These are phyloP conservation scores for Tetramorium alpestre DNA, from an alignment of 1,140 invertebrate genomes.

Conservation along the genomic window DNA sequence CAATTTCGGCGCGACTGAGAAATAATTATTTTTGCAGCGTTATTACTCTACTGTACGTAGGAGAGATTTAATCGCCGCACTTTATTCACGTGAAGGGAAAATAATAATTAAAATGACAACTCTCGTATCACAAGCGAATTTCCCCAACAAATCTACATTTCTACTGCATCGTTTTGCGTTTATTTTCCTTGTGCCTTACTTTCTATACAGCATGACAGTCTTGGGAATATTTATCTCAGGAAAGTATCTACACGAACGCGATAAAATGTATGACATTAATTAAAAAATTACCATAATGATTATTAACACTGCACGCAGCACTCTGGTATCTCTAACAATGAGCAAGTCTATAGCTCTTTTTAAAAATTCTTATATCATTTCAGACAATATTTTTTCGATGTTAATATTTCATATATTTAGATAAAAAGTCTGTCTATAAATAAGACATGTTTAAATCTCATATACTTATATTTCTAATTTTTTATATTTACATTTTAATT, in stretches of 20 bases:
- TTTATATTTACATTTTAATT: conserved; percentile 16
- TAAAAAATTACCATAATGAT: conserved; percentile 15
- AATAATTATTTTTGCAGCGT: not conserved
- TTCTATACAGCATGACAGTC: not conserved
- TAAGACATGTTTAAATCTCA: not conserved
- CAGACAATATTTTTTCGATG: not conserved
- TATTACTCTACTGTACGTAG: not conserved
- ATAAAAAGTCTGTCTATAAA: not conserved
- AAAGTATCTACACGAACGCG: not conserved
- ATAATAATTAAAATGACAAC: not conserved
- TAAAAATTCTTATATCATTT: not conserved
- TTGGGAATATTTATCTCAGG: conserved; percentile 12
- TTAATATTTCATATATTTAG: not conserved
- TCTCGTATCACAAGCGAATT: not conserved
- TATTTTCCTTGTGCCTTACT: not conserved
- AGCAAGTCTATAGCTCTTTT: not conserved
- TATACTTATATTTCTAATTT: not conserved
- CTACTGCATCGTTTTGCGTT: not conserved
- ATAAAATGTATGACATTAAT: not conserved
- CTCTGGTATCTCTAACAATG: not conserved
- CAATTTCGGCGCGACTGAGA: not conserved
- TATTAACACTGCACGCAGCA: not conserved
- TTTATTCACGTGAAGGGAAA: not conserved
- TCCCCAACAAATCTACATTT: not conserved
- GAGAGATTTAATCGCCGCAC: not conserved